phyloP scores from a whole-genome alignment of 23 tunicate species.

The Oikopleura dioica region DNA sequence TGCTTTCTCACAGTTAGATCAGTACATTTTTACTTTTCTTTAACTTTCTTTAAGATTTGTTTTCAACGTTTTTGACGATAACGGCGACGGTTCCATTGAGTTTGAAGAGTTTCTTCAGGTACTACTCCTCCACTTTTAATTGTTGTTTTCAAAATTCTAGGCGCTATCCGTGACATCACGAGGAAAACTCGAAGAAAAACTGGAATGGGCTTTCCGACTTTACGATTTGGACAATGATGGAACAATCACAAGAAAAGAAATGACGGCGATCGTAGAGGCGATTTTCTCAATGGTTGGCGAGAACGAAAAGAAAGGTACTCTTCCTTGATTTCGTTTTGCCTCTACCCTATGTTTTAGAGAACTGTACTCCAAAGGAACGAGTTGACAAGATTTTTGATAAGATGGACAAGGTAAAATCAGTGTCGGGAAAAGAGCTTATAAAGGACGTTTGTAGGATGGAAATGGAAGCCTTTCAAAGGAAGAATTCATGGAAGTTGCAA shows the following conservation, averaged over 20 bases:
- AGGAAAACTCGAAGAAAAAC: slow-evolving; percentile 70
- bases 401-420: slow-evolving; percentile 81
- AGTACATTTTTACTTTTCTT: no score
- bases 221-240: slow-evolving; percentile 96
- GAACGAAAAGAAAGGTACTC: neutral
- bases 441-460: no score
- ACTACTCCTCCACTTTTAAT: no score
- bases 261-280: slow-evolving; percentile 74
- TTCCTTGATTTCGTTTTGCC: no score
- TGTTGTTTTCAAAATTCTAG: no score
- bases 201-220: slow-evolving; percentile 94
- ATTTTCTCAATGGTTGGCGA: slow-evolving; percentile 93
- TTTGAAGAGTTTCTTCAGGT: slow-evolving; percentile 95
- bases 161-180: slow-evolving; percentile 77
- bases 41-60: no score
- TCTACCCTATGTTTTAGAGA: no score
- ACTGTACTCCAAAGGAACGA: slow-evolving; percentile 80
- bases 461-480: no score
- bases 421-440: no score
- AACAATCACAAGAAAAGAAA: slow-evolving; percentile 66
- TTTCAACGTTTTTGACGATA: slow-evolving; percentile 66
- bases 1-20: neutral
- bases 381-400: slow-evolving; percentile 66
- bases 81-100: slow-evolving; percentile 71
- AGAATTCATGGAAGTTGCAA: no score